Evolutionary conservation across 2,888 invertebrate species (phyloP).

Genomic region (Desoria tigrina): DNA sequence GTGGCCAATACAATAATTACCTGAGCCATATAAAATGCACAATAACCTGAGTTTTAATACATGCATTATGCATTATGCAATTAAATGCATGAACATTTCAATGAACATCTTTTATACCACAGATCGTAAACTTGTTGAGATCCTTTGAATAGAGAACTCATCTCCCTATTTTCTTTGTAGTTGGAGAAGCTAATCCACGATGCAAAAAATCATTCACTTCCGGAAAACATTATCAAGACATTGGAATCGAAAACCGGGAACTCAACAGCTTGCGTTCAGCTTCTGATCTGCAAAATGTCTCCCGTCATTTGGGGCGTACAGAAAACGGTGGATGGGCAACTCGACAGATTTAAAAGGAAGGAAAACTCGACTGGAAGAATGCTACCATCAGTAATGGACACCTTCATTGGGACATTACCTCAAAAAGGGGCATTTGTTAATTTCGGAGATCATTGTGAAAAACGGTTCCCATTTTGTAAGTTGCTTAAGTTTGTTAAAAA

Average conservation of each 20-base stretch:
- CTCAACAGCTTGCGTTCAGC: conserved; percentile 54
- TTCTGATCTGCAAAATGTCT: conserved; percentile 72
- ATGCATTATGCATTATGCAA: no score
- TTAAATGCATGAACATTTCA: no score
- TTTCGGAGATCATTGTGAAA: conserved; percentile 67
- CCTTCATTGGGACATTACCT: conserved; percentile 32
- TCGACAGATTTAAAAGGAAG: conserved; percentile 9
- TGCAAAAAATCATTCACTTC: conserved; percentile 49
- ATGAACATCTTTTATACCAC: no score
- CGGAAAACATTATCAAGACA: conserved; percentile 58
- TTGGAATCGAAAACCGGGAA: conserved; percentile 55
- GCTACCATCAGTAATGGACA: conserved; percentile 28
- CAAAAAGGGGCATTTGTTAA: conserved; percentile 63
- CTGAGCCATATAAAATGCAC: no score
- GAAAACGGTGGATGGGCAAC: conserved; percentile 38
- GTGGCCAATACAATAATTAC: no score
- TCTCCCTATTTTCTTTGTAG: conserved; percentile 29
- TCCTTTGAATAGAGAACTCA: not conserved
- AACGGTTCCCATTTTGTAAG: conserved; percentile 61
- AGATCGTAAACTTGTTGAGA: no score
- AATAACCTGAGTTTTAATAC: no score
- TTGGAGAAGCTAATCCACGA: conserved; percentile 47
- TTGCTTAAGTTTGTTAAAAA: conserved; percentile 50
- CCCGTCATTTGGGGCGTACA: conserved; percentile 79
- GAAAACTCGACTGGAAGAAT: conserved; percentile 16